These are phyloP conservation scores for Drosophila punjabiensis DNA, from an alignment of 1,140 invertebrate genomes.

Conservation along the genomic window DNA sequence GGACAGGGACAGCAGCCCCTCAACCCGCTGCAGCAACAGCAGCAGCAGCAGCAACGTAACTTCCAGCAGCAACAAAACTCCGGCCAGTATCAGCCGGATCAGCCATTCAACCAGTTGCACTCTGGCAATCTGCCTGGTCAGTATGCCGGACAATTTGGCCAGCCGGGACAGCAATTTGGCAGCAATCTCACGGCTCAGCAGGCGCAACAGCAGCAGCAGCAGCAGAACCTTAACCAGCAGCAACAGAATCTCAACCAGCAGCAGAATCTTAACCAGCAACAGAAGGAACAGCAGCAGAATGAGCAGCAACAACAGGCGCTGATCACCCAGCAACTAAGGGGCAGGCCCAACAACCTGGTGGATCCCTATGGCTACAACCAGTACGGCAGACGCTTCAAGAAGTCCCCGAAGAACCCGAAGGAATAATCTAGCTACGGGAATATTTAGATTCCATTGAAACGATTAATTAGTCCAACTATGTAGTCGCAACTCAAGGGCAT, in stretches of 20 bases:
- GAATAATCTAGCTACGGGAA: constrained; percentile 10
- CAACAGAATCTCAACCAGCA: constrained; percentile 65
- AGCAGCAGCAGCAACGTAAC: constrained; percentile 54
- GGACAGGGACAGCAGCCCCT: constrained; percentile 67
- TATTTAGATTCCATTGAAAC: constrained; percentile 18
- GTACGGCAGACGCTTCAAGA: constrained; percentile 81
- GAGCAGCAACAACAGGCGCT: constrained; percentile 77
- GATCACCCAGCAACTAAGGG: constrained; percentile 74
- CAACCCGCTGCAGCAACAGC: constrained; percentile 47
- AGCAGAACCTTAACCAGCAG: constrained; percentile 71
- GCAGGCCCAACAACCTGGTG: constrained; percentile 75
- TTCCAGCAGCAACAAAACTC: constrained; percentile 65
- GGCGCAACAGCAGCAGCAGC: constrained; percentile 67
- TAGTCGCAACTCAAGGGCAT: constrained; percentile 75
- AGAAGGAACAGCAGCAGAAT: constrained; percentile 66
- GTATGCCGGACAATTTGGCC: constrained; percentile 71
- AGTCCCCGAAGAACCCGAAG: constrained; percentile 65
- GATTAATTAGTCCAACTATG: constrained; percentile 52
- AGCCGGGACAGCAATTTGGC: constrained; percentile 51
- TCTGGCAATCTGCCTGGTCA: constrained; percentile 63
- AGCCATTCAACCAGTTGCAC: constrained; percentile 59
- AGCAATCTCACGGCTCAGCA: constrained; percentile 48
- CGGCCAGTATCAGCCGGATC: constrained; percentile 76
- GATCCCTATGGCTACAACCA: constrained; percentile 78
- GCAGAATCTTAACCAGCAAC: constrained; percentile 44